Base-by-base conservation (phyloP, 2,888 invertebrate genomes). In the Autographa gamma region DNA sequence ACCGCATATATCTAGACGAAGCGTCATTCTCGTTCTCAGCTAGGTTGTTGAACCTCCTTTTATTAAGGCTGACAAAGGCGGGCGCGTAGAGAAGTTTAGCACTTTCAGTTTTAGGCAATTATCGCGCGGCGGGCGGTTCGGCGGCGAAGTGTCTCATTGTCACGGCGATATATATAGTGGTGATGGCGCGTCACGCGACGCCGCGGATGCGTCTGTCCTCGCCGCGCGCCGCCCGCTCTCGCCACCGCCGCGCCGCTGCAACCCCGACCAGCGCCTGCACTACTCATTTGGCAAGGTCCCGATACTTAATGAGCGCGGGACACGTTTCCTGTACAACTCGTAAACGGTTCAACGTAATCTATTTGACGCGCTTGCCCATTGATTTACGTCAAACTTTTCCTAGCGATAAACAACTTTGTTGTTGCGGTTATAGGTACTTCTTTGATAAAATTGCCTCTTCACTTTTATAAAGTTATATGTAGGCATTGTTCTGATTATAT, bases 21-120 rank as follows among this genome's bases (percentile, higher is more conserved):
- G 91, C 90, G 91, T 93, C 92, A 90, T 89, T 86, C 87, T 89
- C 84, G 88, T 86, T 90, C 85, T 84, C 86, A 84, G 82, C 83
- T 88, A 86, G 95, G 94, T 95, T 95, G 91, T 95, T 95, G 95
- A 95, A 95, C 95, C 88, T 89, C 85, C 86, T 90, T 90, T 88
- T 92, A 92, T 89, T 90, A 89, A 90, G 89, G 86, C 86, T 90
- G 90, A 89, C 89, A 86, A 87, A 85, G 80, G 85, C 82, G 82
- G 81, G 73, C 77, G 84, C 83, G 83, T 82, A 80, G 85, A 76
- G 82, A 82, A 79, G 78, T 82, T 85, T 80, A 84, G 85, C 79
- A 88, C 87, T 89, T 90, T 90, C 86, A 83, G 85, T 89, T 90
- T 90, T 88, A 84, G 88, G 86, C 83, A 86, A 86, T 87, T 88